phyloP scores from a whole-genome alignment of 2,797 vertebrate species.

The Linurgus olivaceus region DNA sequence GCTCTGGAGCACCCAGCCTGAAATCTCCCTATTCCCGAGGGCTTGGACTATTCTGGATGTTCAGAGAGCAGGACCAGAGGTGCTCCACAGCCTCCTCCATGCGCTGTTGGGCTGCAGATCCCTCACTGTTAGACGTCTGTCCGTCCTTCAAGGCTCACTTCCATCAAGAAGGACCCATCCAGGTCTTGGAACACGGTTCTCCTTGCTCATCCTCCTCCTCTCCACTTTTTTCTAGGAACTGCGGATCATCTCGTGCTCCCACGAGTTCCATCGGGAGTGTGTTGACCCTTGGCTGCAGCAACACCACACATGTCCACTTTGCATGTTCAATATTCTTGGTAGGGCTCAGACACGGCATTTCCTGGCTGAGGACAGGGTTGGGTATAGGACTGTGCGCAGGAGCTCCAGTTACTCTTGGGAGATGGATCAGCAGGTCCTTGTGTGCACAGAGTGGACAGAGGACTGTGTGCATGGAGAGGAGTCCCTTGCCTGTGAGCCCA shows the following conservation, averaged over 20 bases:
- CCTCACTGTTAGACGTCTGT: background rate
- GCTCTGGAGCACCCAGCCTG: background rate
- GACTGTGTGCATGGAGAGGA: background rate
- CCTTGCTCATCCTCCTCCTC: background rate
- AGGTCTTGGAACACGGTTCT: background rate
- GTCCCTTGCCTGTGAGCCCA: background rate
- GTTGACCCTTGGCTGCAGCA: conserved; percentile 97
- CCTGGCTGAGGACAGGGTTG: background rate
- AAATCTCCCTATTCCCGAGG: rapidly evolving
- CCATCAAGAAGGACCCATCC: background rate
- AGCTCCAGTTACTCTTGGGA: background rate
- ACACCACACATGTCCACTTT: conserved; percentile 93
- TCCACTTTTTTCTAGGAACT: conserved; percentile 81
- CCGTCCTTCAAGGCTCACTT: background rate
- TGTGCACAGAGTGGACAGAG: rapidly evolving
- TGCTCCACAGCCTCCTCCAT: background rate
- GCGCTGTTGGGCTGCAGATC: background rate
- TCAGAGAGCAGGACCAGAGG: background rate
- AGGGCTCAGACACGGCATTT: background rate
- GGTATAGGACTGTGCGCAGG: background rate
- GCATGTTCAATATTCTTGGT: conserved; percentile 99
- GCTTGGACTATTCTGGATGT: background rate
- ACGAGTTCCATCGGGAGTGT: conserved; percentile 94
- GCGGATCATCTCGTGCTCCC: conserved; percentile 93
- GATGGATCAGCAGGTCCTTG: rapidly evolving